Base-by-base conservation (phyloP, 2,888 invertebrate species). In the Drosophila leonis region DNA sequence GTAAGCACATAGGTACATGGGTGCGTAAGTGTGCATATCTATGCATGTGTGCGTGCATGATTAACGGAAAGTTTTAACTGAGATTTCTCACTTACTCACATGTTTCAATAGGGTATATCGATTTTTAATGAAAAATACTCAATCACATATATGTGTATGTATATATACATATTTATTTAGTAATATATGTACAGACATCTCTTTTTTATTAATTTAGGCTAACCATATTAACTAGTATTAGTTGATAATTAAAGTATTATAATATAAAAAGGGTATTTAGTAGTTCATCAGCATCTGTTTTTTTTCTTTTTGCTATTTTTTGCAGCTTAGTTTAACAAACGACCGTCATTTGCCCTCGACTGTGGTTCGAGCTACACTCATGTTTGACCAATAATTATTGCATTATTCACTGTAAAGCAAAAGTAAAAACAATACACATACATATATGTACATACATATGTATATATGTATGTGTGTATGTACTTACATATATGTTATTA, bases 61-160 rank as follows among this genome's bases (percentile, higher is more conserved):
- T 78, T 66, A 72, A 67, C 65, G 75, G 65, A 80, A 83, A 75
- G 69, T 71, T 88, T 88, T 82, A 41, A 67, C 70, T 75, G 65
- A 71, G 56, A 83, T 69, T 65, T 48, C 35, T 44, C 51, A 41
- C 49, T 35, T 60, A 80, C 55, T 33, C 15, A 62, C 29, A 29
- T 20, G 29, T 13, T 33, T 0, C 8, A 24, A 29, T 39, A 9
- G 33, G 12, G 33, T 7, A 39, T 65, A 61, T 29, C 1, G 31
- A 4, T 15, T 35, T 6, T 31, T 2, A n/a, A 18, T 6, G 29
- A 12, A 29, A 48, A 48, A 29, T n/a, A 6, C 12, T 27, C n/a
- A n/a, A 48, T 48, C 12, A 48, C 15, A 18, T 6, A 7, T 35
- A 20, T 51, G 20, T 51, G 3, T n/a, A 27, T n/a, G 3, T 18